Evolutionary conservation across 2,797 vertebrate genomes (phyloP).

Genomic region (Loriculus beryllinus): DNA sequence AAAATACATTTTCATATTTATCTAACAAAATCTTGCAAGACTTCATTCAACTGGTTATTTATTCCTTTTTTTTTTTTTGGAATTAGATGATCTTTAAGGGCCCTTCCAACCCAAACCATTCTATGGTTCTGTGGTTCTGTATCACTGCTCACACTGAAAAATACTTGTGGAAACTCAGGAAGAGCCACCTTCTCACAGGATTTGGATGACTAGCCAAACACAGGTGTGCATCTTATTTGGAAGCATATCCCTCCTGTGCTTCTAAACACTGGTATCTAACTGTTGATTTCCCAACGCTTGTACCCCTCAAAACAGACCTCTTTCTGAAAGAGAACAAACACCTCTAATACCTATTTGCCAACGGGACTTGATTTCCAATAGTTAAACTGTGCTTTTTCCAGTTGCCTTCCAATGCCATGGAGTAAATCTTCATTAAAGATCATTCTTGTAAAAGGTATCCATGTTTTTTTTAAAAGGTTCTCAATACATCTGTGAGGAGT

Average conservation of each 20-base stretch:
- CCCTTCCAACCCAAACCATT: no score
- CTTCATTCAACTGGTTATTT: background rate
- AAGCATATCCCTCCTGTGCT: background rate
- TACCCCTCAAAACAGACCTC: background rate
- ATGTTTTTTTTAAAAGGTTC: background rate
- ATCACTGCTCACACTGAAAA: background rate
- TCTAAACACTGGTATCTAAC: background rate
- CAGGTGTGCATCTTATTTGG: background rate
- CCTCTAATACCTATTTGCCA: background rate
- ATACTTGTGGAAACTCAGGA: background rate
- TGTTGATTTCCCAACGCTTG: background rate
- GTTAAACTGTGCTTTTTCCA: background rate
- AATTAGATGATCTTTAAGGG: no score
- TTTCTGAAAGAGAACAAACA: background rate
- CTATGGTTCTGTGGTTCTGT: no score
- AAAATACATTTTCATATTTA: background rate
- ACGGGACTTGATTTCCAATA: background rate
- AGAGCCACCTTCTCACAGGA: background rate
- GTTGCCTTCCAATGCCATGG: background rate
- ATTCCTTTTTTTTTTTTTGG: background rate
- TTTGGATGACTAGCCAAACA: background rate
- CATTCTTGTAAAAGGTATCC: fast-evolving
- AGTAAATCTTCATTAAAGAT: background rate
- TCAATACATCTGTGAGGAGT: background rate
- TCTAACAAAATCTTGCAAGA: background rate